Base-by-base conservation (phyloP, 2,888 invertebrate genomes). In the Eilema sororculum region DNA sequence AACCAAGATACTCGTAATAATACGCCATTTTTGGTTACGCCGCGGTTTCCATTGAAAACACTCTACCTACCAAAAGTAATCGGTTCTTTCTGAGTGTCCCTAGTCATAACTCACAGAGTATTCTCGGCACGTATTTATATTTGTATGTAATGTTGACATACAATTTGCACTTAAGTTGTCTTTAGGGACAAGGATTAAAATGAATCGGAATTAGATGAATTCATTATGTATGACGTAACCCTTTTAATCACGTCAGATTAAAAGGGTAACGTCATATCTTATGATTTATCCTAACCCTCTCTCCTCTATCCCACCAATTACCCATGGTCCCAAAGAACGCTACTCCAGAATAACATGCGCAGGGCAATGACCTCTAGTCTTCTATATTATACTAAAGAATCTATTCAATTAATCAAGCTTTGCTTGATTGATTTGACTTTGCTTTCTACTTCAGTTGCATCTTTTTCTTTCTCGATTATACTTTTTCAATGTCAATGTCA, bases 71-170 rank as follows among this genome's bases (percentile, higher is more conserved):
- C n/a, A 52, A 52, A 52, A 9, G n/a, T 52, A n/a, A n/a, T n/a
- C n/a, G 52, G n/a, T n/a, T n/a, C 52, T n/a, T 52, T 3, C n/a
- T 52, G 52, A 52, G 52, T n/a, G 52, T 52, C 52, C 52, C n/a
- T n/a, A 52, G 6, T 52, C n/a, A 52, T 52, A 52, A 52, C n/a
- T n/a, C 9, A 52, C 20, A 20, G 8, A 41, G n/a, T 52, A 52
- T 52, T 52, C n/a, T 52, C n/a, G n/a, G n/a, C n/a, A 52, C 52
- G 52, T 52, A 52, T 9, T 52, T 9, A 20, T 52, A 9, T 52
- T 52, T 52, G 52, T n/a, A 52, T 52, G n/a, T 52, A 52, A 52
- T 52, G n/a, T 52, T 52, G n/a, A 52, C 52, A 9, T 52, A n/a
- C 20, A 52, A 52, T 52, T 52, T 52, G 46, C 46, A 52, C 20